Evolutionary conservation across 2,888 invertebrate species (phyloP).

Genomic region (Lasioglossum pauxillum): DNA sequence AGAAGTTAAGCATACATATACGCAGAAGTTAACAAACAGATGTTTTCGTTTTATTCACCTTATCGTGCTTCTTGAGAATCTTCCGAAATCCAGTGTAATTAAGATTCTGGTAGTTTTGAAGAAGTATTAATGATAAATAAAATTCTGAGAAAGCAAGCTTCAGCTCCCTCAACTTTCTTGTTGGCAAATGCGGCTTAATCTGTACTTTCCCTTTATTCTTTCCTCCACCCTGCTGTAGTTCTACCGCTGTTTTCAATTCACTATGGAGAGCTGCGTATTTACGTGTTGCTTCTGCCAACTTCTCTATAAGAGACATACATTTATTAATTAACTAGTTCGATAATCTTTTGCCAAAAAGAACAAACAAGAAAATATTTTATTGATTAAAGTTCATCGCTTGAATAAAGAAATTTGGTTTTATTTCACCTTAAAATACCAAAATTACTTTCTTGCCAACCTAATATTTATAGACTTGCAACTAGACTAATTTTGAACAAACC

Average conservation of each 20-base stretch:
- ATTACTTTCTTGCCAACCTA: too few species aligned
- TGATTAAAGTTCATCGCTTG: too few species aligned
- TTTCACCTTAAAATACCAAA: too few species aligned
- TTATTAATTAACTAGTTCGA: not conserved
- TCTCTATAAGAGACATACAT: conserved; percentile 87
- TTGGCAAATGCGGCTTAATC: conserved; percentile 86
- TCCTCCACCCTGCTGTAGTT: conserved; percentile 82
- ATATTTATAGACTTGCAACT: not conserved
- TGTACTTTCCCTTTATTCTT: conserved; percentile 81
- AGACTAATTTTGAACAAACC: not conserved
- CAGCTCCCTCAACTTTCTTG: conserved; percentile 95
- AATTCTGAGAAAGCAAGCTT: conserved; percentile 99
- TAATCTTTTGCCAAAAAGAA: too few species aligned
- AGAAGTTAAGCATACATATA: conserved; percentile 33
- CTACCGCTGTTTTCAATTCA: conserved; percentile 88
- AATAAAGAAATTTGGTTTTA: too few species aligned
- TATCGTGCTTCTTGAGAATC: conserved; percentile 99
- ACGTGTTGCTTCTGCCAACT: conserved; percentile 98
- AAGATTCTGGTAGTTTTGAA: conserved; percentile 99
- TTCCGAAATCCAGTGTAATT: conserved; percentile 99
- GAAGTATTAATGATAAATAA: conserved; percentile 96
- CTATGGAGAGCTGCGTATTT: conserved; percentile 96
- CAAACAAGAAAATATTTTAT: too few species aligned
- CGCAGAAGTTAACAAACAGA: not conserved
- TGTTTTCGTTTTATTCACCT: conserved; percentile 87